Evolutionary conservation across 2,797 vertebrate genomes (phyloP).

Genomic region (Thalassophryne amazonica): DNA sequence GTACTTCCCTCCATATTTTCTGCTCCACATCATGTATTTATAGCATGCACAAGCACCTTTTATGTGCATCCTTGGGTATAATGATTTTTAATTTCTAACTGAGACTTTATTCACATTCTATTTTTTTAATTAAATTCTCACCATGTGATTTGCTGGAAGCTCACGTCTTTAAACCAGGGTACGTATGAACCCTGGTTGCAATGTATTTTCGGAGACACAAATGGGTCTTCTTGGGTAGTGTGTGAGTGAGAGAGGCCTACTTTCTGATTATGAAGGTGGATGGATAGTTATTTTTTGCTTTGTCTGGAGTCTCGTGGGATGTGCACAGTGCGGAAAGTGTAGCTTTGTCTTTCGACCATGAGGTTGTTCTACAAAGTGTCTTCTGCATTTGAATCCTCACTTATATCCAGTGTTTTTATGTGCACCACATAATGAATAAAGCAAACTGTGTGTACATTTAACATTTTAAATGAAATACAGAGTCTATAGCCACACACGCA

Average conservation of each 20-base stretch:
- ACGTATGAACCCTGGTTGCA: constrained; percentile 35
- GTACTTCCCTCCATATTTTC: too few species aligned
- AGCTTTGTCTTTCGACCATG: constrained; percentile 17
- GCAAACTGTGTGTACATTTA: too few species aligned
- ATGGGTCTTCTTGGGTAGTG: constrained; percentile 36
- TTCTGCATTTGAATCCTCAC: background rate
- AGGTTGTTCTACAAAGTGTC: constrained; percentile 9
- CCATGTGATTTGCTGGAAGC: background rate
- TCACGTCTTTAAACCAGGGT: constrained; percentile 3
- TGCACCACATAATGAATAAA: background rate
- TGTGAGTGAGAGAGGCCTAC: constrained; percentile 49
- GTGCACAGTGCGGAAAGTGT: background rate
- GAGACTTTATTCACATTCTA: background rate
- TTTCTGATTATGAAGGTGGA: constrained; percentile 32
- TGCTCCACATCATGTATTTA: too few species aligned
- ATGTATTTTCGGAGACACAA: constrained; percentile 53
- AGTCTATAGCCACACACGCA: too few species aligned
- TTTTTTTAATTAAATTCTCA: background rate
- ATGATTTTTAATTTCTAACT: background rate
- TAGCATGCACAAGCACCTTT: too few species aligned
- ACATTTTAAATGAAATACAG: too few species aligned
- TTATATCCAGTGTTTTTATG: background rate
- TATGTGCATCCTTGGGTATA: too few species aligned
- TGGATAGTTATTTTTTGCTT: constrained; percentile 40
- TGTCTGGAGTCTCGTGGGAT: constrained; percentile 13